Evolutionary conservation across 1,140 invertebrate species (phyloP).

Genomic region (Kradibia gibbosae): DNA sequence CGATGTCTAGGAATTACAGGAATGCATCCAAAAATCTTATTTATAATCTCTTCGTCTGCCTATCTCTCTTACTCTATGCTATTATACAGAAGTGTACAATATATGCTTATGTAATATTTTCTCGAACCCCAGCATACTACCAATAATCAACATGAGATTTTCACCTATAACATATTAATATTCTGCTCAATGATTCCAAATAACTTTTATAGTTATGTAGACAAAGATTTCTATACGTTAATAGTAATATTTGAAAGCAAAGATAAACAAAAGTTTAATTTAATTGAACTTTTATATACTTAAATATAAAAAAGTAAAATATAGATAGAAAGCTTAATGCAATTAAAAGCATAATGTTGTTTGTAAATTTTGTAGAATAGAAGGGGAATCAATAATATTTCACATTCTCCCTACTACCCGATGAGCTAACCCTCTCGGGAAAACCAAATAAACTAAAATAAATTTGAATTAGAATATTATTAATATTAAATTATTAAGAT

Average conservation of each 20-base stretch:
- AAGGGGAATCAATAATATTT: conserved; percentile 15
- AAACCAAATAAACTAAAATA: conserved; percentile 11
- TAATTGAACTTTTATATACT: too few relatives aligned
- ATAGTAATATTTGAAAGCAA: too few relatives aligned
- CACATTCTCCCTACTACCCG: not conserved
- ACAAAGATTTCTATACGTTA: not conserved
- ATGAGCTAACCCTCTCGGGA: not conserved
- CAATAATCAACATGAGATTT: conserved; percentile 12
- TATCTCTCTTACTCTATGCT: not conserved
- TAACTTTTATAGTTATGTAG: not conserved
- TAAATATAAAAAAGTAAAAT: not conserved
- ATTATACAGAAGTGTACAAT: conserved; percentile 1
- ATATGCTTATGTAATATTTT: conserved; percentile 17
- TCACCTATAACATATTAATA: conserved; percentile 16
- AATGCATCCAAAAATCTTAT: not conserved
- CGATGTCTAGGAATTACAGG: not conserved
- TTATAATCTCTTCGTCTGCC: too few relatives aligned
- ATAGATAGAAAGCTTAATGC: not conserved
- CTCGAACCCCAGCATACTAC: not conserved
- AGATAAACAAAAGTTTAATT: too few relatives aligned
- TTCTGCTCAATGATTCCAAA: not conserved
- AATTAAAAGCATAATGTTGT: conserved; percentile 20
- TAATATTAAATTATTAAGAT: conserved; percentile 7
- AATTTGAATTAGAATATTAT: not conserved
- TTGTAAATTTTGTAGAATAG: conserved; percentile 20